phyloP scores from a whole-genome alignment of 2,888 invertebrate genomes.

The Drosophila yooni region DNA sequence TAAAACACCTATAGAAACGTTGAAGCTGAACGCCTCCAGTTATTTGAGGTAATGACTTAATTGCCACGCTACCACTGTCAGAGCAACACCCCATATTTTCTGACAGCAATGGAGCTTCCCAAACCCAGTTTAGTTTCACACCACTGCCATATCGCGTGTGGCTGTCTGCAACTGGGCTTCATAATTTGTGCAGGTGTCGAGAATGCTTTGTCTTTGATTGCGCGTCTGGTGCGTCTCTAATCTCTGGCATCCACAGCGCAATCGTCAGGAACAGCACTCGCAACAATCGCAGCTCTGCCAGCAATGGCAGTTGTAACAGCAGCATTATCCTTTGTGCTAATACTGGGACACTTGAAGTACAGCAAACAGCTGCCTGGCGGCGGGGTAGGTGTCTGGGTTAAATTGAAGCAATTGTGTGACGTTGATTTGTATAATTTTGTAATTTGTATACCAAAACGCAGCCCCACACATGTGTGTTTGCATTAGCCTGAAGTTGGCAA shows the following conservation, averaged over 20 bases:
- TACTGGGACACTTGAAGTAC: constrained; percentile 47
- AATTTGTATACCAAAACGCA: constrained; percentile 80
- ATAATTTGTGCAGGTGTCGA: constrained; percentile 80
- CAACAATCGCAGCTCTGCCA: background rate
- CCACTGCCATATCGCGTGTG: constrained; percentile 15
- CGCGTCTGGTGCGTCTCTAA: constrained; percentile 69
- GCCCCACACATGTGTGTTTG: constrained; percentile 69
- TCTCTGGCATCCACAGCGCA: constrained; percentile 72
- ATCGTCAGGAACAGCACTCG: constrained; percentile 30
- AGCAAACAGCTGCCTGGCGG: constrained; percentile 44
- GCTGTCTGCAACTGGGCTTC: constrained; percentile 58
- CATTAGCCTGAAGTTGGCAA: constrained; percentile 52
- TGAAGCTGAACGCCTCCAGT: constrained; percentile 51
- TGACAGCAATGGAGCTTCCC: background rate
- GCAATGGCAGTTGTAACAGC: constrained; percentile 8
- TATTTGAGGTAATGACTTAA: constrained; percentile 78
- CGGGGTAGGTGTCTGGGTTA: constrained; percentile 45
- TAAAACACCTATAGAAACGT: constrained; percentile 67
- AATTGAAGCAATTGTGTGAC: constrained; percentile 81
- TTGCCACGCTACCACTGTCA: constrained; percentile 57
- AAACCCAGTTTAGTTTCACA: background rate
- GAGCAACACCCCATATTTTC: constrained; percentile 23
- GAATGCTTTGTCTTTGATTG: constrained; percentile 76
- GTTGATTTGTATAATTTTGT: constrained; percentile 81
- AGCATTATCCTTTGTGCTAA: constrained; percentile 49